Evolutionary conservation across 2,888 invertebrate species (phyloP), one percentile per base, ranked within the genome.

Genomic region (Nomada lathburiana): DNA sequence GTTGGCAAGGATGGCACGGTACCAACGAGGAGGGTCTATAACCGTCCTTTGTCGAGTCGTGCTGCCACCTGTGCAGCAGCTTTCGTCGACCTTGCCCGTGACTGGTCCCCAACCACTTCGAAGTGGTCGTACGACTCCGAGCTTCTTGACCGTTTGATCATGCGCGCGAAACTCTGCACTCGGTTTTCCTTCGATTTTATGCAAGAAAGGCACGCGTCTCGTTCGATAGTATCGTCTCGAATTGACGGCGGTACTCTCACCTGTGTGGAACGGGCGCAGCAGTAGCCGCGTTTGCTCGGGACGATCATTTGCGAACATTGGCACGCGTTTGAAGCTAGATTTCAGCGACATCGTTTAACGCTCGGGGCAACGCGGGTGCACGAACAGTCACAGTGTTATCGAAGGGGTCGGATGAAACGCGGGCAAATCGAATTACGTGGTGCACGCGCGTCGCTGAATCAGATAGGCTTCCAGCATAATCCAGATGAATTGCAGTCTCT

Each of bases 21-120:
- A 79, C 84, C 76, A 80, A 88, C 89, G 88, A 87, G 89, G 85
- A 87, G 80, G 84, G 77, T 84, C 86, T 83, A 78, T 76, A 85
- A 86, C 75, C 85, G 87, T 87, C 86, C 88, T 84, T 88, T 78
- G 78, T 90, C 90, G 92, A 91, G 89, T 89, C 80, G 93, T 93
- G 93, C 93, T 93, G 93, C 93, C 93, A 93, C 92, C 93, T 93
- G 91, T 89, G 89, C 89, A 85, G 84, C 69, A 86, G 80, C 84
- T 88, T 85, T 84, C 81, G 63, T 84, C 86, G 85, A 85, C 79
- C 83, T 88, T 89, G 86, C 71, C 84, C 84, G 73, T 79, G 80
- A 86, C 85, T 86, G 82, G 79, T 80, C 80, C 80, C 53, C 68
- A 69, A 78, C 76, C 82, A 84, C 79, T 86, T 83, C 77, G 71